Conservation (phyloP, 2,797 vertebrate species). For the Okamejei kenojei region DNA sequence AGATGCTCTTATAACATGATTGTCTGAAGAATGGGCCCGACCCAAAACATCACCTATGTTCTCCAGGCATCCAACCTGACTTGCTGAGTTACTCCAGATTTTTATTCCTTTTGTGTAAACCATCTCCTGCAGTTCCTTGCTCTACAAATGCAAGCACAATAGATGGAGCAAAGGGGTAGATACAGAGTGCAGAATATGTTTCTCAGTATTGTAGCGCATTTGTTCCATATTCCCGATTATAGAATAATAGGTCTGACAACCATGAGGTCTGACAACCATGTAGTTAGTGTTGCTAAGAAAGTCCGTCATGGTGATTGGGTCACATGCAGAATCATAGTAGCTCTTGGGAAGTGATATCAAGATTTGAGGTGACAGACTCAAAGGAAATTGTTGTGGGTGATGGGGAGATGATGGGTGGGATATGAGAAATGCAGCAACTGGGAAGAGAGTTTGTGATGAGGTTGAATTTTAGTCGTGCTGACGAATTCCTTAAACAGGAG, state of each 20-base stretch:
- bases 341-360: background rate
- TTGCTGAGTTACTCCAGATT: too few relatives aligned
- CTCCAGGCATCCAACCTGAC: too few relatives aligned
- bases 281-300: background rate
- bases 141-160: too few relatives aligned
- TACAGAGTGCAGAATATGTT: too few relatives aligned
- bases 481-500: background rate
- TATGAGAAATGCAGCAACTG: background rate
- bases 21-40: too few relatives aligned
- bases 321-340: background rate
- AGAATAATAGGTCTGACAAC: background rate
- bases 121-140: too few relatives aligned
- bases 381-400: background rate
- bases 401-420: background rate
- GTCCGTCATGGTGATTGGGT: background rate
- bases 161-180: too few relatives aligned
- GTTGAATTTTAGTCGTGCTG: too few relatives aligned
- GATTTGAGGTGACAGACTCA: background rate
- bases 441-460: background rate
- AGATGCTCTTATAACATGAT: too few relatives aligned
- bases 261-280: background rate
- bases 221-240: background rate
- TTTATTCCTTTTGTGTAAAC: too few relatives aligned
- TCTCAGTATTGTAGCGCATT: too few relatives aligned
- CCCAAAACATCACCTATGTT: too few relatives aligned